These are phyloP conservation scores for Teleogryllus oceanicus DNA, from an alignment of 2,888 invertebrate species.

Conservation along the genomic window DNA sequence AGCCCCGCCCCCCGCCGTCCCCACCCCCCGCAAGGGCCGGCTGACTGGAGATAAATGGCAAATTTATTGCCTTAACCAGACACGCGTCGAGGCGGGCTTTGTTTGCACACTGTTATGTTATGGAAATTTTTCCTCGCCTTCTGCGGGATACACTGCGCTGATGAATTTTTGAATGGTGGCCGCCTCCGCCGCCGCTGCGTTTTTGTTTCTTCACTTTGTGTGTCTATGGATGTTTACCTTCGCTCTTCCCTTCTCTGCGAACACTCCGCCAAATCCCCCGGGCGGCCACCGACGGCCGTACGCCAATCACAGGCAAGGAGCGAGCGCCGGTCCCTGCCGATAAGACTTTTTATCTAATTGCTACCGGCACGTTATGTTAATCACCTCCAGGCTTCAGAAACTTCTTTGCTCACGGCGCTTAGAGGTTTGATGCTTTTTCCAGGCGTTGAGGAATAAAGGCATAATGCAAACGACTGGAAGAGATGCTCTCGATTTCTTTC, in stretches of 20 bases:
- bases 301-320: constrained; percentile 18
- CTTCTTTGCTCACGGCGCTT: neutral
- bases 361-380: neutral
- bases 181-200: neutral
- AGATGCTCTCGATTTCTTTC: no score
- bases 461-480: no score
- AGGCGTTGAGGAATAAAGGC: no score
- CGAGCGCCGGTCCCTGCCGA: neutral
- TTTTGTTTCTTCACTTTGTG: constrained; percentile 25
- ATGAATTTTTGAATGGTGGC: constrained; percentile 31
- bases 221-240: constrained; percentile 20
- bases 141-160: constrained; percentile 25
- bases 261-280: neutral
- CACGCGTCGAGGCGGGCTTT: constrained; percentile 26
- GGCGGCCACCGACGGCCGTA: constrained; percentile 4
- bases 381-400: neutral
- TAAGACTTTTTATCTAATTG: constrained; percentile 11
- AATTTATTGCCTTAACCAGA: constrained; percentile 35
- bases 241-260: neutral
- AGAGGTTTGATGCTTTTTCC: neutral
- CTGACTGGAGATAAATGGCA: constrained; percentile 34
- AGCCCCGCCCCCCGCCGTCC: neutral
- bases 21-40: constrained; percentile 28
- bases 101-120: constrained; percentile 34
- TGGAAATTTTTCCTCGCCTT: constrained; percentile 31